Conservation (phyloP, 2,113 vertebrate genomes). For the Ellobius talpinus region DNA sequence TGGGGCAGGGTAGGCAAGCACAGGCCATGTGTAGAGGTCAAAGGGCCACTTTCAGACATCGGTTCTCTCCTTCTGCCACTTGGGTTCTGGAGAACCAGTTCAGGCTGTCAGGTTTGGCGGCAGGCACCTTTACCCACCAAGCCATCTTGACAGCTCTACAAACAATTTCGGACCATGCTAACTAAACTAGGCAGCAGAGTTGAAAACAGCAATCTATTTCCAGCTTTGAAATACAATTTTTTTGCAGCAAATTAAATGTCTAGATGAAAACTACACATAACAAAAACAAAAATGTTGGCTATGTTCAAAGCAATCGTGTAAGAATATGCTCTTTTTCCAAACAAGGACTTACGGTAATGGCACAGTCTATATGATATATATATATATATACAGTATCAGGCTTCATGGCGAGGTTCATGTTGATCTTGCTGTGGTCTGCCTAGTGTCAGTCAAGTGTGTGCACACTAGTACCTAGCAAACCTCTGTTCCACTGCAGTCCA, state of each 20-base stretch:
- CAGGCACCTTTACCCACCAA: not conserved
- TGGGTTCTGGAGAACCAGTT: not conserved
- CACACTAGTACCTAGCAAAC: not conserved
- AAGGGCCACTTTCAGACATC: not conserved
- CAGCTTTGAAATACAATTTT: conserved; percentile 53
- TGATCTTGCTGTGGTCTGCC: not conserved
- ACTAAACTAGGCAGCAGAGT: not conserved
- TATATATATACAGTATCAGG: not conserved
- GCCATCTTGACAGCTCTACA: not conserved
- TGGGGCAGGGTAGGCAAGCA: not conserved
- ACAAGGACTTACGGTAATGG: conserved; percentile 2
- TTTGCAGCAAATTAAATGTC: conserved; percentile 57
- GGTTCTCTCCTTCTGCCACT: not conserved
- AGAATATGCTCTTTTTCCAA: conserved; percentile 23
- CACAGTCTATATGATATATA: not conserved
- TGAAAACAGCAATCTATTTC: conserved; percentile 56
- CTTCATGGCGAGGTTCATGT: not conserved
- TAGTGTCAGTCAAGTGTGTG: not conserved
- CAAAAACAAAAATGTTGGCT: conserved; percentile 40
- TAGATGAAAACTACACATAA: conserved; percentile 41
- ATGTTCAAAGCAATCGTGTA: conserved; percentile 29
- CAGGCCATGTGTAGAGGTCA: not conserved
- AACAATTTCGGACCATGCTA: not conserved
- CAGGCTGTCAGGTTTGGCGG: not conserved
- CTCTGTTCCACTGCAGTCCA: not conserved